These are phyloP conservation scores for Diorhabda carinulata DNA, from an alignment of 1,140 invertebrate species.

Conservation along the genomic window DNA sequence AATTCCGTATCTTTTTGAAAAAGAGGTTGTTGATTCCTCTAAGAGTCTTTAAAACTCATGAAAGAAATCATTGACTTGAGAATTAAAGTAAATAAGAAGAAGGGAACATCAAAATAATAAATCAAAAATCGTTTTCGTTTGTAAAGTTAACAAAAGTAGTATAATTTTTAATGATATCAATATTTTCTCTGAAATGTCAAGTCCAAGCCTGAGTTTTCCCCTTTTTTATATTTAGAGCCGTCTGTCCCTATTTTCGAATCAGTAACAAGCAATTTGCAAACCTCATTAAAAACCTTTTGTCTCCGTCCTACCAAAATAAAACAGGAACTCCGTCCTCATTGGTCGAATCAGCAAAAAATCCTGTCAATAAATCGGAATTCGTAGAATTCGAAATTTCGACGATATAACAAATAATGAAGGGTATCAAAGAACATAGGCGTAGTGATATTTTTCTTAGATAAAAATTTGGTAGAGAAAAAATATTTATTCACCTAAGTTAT, in stretches of 20 bases:
- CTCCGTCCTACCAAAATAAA: slow-evolving; percentile 11
- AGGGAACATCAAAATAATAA: too few species aligned
- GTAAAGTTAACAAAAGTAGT: too few species aligned
- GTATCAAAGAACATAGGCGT: slow-evolving; percentile 12
- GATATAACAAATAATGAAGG: slow-evolving; percentile 40
- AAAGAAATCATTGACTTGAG: too few species aligned
- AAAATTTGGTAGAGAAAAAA: too few species aligned
- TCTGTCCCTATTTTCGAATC: slow-evolving; percentile 41
- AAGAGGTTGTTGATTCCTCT: too few species aligned
- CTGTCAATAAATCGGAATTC: slow-evolving; percentile 39
- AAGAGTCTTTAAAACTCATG: too few species aligned
- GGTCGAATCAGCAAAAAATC: slow-evolving; percentile 28
- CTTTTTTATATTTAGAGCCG: slow-evolving; percentile 22
- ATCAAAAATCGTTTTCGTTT: too few species aligned
- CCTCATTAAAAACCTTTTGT: slow-evolving; percentile 35
- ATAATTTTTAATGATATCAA: too few species aligned
- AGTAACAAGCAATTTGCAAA: slow-evolving; percentile 45
- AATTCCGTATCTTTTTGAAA: too few species aligned
- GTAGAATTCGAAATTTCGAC: slow-evolving; percentile 40
- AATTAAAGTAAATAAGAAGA: too few species aligned
- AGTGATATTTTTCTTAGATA: neutral
- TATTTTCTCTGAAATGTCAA: too few species aligned
- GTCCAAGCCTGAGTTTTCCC: neutral
- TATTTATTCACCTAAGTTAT: too few species aligned
- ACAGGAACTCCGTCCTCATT: slow-evolving; percentile 14